phyloP scores from a whole-genome alignment of 2,888 invertebrate species.

The Synergus gifuensis region DNA sequence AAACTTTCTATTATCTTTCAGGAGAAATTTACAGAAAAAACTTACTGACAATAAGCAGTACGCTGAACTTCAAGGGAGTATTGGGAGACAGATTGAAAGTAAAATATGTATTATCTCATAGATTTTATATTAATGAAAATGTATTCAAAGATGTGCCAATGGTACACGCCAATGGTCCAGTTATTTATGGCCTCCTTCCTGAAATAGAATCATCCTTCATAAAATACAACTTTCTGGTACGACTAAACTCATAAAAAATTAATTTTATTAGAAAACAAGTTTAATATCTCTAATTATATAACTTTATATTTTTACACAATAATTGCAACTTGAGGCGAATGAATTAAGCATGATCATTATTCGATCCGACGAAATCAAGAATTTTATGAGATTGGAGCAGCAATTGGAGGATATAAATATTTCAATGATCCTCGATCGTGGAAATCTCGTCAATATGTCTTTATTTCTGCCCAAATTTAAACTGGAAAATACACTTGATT shows the following conservation, averaged over 20 bases:
- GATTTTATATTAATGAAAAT: too few species aligned
- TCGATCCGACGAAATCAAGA: not conserved
- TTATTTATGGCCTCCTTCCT: not conserved
- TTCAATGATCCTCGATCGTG: not conserved
- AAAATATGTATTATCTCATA: too few species aligned
- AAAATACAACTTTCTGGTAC: not conserved
- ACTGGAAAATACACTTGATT: not conserved
- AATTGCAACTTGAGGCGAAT: too few species aligned
- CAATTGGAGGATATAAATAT: not conserved
- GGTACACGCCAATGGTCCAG: not conserved
- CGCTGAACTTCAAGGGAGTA: too few species aligned
- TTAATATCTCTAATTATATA: too few species aligned
- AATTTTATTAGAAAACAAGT: not conserved
- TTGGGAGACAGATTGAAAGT: too few species aligned
- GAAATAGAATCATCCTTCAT: not conserved
- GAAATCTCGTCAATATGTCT: not conserved
- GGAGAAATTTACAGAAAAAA: too few species aligned
- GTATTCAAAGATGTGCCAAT: too few species aligned
- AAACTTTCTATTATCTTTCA: too few species aligned
- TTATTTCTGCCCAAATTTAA: not conserved
- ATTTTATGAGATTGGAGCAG: not conserved
- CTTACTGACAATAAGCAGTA: too few species aligned
- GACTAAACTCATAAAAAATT: not conserved
- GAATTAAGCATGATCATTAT: not conserved
- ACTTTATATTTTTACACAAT: too few species aligned